Conservation (phyloP, 2,888 invertebrate species). For the Zaprionus lineosus region DNA sequence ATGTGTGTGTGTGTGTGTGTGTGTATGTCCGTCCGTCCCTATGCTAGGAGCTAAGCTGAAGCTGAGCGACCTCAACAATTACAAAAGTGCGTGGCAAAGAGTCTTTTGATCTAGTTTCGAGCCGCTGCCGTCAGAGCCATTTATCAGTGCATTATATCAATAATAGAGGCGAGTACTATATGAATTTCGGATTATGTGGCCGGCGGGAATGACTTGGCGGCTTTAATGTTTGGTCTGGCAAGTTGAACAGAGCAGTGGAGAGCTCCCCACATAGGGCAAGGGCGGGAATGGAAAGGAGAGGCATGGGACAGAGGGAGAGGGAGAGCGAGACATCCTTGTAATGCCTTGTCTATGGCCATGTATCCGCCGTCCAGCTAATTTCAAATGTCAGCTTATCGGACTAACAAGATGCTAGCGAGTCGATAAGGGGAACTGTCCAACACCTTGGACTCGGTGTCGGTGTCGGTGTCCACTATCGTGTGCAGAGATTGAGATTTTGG, state of each 20-base stretch:
- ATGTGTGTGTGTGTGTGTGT: too few relatives aligned
- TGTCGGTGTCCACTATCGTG: constrained; percentile 40
- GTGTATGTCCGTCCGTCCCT: too few relatives aligned
- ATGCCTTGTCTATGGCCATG: constrained; percentile 77
- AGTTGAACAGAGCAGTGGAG: neutral
- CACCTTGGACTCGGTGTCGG: constrained; percentile 45
- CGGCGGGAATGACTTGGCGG: constrained; percentile 51
- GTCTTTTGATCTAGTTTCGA: constrained; percentile 73
- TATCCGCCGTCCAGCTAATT: constrained; percentile 76
- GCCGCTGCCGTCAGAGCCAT: constrained; percentile 44
- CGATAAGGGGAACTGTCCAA: constrained; percentile 62
- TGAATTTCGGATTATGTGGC: constrained; percentile 57
- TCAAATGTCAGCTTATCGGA: constrained; percentile 81
- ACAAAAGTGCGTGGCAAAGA: constrained; percentile 58
- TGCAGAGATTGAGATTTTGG: constrained; percentile 52
- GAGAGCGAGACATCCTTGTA: constrained; percentile 68
- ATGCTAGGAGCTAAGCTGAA: neutral
- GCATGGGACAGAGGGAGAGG: neutral
- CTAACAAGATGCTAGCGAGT: constrained; percentile 73
- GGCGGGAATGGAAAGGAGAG: neutral
- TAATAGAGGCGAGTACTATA: constrained; percentile 58
- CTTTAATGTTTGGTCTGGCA: too few relatives aligned
- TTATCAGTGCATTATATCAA: constrained; percentile 73
- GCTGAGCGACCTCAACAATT: constrained; percentile 16
- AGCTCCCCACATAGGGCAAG: too few relatives aligned